phyloP scores from a whole-genome alignment of 2,888 invertebrate genomes.

The Mesorhabditis sp. region DNA sequence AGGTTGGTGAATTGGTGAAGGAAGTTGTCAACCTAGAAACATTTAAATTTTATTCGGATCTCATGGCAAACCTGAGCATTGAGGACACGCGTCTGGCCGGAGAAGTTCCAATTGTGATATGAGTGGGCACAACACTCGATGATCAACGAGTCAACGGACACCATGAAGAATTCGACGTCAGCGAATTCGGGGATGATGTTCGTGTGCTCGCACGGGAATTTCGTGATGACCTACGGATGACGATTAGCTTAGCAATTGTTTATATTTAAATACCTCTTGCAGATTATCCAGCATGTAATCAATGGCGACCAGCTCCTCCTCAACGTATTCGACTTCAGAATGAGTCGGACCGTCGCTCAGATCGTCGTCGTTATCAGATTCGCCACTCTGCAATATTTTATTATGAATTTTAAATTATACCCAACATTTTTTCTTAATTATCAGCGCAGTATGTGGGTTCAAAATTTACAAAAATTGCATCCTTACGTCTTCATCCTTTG shows the following conservation, averaged over 20 bases:
- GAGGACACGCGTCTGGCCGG: slow-evolving; percentile 53
- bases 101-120: slow-evolving; percentile 55
- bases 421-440: neutral
- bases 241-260: neutral
- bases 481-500: slow-evolving; percentile 23
- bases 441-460: neutral
- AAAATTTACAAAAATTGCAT: neutral
- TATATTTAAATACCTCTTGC: neutral
- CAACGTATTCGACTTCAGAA: too few species aligned
- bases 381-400: too few species aligned
- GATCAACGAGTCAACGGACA: slow-evolving; percentile 51
- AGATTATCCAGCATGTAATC: too few species aligned
- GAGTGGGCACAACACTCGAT: slow-evolving; percentile 52
- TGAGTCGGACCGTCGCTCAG: too few species aligned
- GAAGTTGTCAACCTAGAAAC: slow-evolving; percentile 42
- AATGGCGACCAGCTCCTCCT: too few species aligned
- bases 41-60: too few species aligned
- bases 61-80: slow-evolving; percentile 35
- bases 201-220: slow-evolving; percentile 41
- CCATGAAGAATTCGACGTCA: slow-evolving; percentile 55
- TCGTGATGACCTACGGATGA: slow-evolving; percentile 27
- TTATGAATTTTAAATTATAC: too few species aligned
- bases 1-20: slow-evolving; percentile 43
- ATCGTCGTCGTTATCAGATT: too few species aligned
- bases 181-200: slow-evolving; percentile 55